These are phyloP conservation scores for human DNA, from an alignment of 2,113 vertebrate species.

Conservation along the genomic window GRCh38 chr3:139900501-139901000, in stretches of 20 bases:
- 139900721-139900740: not conserved
- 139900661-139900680: not conserved
- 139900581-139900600: not conserved
- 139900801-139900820: not conserved
- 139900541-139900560: not conserved
- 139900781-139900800: not conserved
- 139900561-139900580: not conserved
- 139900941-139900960: not conserved
- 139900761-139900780: constrained; percentile 13
- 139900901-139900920: constrained; percentile 9
- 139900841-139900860: not conserved
- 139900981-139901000: constrained; percentile 1
- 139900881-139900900: not conserved
- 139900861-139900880: not conserved
- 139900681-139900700: not conserved
- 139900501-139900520: not conserved
- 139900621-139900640: not conserved
- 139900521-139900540: not conserved
- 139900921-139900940: not conserved
- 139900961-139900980: not conserved
- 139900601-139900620: not conserved
- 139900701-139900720: not conserved
- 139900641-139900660: not conserved
- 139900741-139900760: not conserved
- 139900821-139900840: not conserved